A percentile compares a stretch with the other conserved stretches of the same genome.
Evolutionary conservation across 2,113 vertebrate genomes (phyloP).

Genomic region (Oenanthe melanoleuca): DNA sequence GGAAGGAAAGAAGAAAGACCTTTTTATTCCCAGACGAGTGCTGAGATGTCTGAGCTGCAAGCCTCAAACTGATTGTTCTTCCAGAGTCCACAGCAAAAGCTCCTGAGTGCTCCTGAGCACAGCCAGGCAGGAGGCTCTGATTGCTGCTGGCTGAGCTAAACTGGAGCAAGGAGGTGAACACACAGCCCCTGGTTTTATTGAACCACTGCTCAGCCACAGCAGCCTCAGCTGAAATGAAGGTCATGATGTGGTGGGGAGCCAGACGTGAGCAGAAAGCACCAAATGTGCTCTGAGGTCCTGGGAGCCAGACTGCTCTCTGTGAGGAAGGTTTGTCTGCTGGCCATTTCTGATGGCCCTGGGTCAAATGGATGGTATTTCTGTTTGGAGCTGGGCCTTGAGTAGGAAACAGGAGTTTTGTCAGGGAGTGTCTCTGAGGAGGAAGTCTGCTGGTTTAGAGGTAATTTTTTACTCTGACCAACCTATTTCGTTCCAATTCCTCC

Average conservation of each 20-base stretch:
- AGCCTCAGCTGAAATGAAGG: background rate
- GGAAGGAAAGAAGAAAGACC: background rate
- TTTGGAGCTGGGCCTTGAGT: background rate
- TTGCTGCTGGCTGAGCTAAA: background rate
- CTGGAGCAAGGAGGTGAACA: background rate
- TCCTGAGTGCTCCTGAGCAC: background rate
- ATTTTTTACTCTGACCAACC: background rate
- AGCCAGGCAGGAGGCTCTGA: background rate
- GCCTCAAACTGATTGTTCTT: conserved; percentile 1
- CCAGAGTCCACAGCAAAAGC: background rate
- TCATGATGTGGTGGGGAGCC: background rate
- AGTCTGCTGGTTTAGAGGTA: background rate
- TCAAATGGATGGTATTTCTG: background rate
- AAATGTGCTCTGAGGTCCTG: background rate
- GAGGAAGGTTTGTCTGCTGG: background rate
- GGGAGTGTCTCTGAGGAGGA: background rate
- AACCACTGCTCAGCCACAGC: background rate
- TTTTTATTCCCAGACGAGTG: conserved; percentile 15
- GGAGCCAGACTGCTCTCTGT: background rate
- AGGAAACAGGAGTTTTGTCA: background rate
- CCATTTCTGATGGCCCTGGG: background rate
- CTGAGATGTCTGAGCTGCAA: conserved; percentile 14
- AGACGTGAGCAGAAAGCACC: background rate
- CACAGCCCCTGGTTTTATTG: background rate
- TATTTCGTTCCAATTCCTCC: background rate